Evolutionary conservation across 2,797 vertebrate genomes (phyloP).

Genomic region (Amazona finschi): DNA sequence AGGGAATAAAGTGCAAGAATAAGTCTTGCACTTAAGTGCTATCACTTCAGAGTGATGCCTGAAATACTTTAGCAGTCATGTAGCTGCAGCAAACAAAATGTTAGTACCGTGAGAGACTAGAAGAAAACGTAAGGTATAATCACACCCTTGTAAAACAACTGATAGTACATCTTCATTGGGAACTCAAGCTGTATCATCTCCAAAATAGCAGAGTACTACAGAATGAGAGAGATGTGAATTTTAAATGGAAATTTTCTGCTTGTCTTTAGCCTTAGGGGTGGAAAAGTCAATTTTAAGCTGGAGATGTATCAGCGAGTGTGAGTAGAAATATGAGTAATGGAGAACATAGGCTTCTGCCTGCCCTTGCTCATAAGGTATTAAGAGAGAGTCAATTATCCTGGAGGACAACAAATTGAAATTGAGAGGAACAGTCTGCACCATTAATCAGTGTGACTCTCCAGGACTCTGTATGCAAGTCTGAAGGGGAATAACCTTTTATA

Average conservation of each 20-base stretch:
- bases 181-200: not conserved
- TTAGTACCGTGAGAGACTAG: not conserved
- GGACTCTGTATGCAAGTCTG: not conserved
- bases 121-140: not conserved
- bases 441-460: not conserved
- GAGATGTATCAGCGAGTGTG: not conserved
- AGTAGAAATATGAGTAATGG: not conserved
- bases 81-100: not conserved
- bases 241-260: not conserved
- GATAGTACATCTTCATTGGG: not conserved
- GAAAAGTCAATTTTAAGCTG: not conserved
- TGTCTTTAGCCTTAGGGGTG: not conserved
- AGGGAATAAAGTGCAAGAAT: not conserved
- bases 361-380: not conserved
- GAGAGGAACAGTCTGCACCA: not conserved
- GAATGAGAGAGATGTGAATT: not conserved
- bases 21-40: not conserved
- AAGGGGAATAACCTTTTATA: not conserved
- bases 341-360: not conserved
- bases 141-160: not conserved
- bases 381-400: not conserved
- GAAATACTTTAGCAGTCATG: not conserved
- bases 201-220: not conserved
- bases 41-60: not conserved
- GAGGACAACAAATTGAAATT: slow-evolving; percentile 26